Base-by-base conservation (phyloP, 2,888 invertebrate genomes). In the Netelia inedita region DNA sequence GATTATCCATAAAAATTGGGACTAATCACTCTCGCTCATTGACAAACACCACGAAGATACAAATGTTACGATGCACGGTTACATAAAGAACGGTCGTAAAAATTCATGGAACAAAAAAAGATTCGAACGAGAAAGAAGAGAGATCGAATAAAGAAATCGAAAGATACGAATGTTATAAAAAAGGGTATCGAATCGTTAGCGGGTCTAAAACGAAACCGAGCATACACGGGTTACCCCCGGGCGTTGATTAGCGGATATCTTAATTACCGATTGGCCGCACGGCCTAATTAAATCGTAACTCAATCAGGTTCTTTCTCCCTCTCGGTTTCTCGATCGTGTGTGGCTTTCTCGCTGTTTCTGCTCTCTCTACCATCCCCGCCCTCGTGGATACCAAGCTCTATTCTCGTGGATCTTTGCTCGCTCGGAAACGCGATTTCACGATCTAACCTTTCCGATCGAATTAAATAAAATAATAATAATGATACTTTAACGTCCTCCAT, bases 221-320 rank as follows among this genome's bases (percentile, higher is more conserved):
- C 59, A 43, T 63, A 72, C 71, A 61, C 69, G 41, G 53, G 83
- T 71, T 61, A 66, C 69, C 41, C 28, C 23, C 11, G 14, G 46
- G 46, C 46, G 57, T 92, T 92, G 92, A 92, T 92, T 92, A 92
- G 90, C 88, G 88, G 89, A 92, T 92, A 92, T 92, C 92, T 92
- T 92, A 92, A 92, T 92, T 92, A 92, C 90, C 89, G 92, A 92
- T 92, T 92, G 91, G 91, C 90, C 88, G 88, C 83, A 89, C 89
- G 89, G 91, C 88, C 91, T 92, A 92, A 92, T 92, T 92, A 92
- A 92, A 92, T 92, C 92, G 92, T 92, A 92, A 92, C 92, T 92
- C 92, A 92, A 92, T 92, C 92, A 91, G 85, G 88, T 83, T 82
- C 76, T 41, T 43, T 53, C 65, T 14, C 68, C 74, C 65, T 79